These are phyloP conservation scores for Microctonus brassicae DNA, from an alignment of 2,888 invertebrate species.

Conservation along the genomic window DNA sequence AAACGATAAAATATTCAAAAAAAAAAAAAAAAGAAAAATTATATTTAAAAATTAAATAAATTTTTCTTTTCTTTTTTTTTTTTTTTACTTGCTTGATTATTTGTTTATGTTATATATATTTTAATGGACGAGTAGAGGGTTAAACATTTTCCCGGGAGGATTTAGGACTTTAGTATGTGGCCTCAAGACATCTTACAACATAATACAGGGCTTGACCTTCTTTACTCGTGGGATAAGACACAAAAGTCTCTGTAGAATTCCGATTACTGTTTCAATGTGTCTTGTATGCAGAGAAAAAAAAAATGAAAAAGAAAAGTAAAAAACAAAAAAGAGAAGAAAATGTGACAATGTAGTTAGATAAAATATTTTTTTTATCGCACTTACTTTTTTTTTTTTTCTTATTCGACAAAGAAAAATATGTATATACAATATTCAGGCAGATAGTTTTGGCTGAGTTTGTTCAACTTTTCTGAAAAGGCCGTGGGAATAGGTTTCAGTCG, in stretches of 20 bases:
- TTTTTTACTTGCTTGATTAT: no score
- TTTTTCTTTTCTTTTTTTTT: no score
- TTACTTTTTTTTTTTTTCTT: neutral
- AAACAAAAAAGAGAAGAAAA: neutral
- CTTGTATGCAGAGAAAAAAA: neutral
- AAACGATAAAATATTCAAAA: no score
- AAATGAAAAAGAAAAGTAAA: neutral
- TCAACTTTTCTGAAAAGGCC: neutral
- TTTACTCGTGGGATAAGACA: neutral
- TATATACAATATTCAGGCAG: neutral
- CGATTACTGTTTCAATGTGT: neutral
- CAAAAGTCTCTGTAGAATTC: neutral
- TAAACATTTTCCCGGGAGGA: neutral
- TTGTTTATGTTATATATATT: no score
- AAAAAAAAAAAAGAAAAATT: no score
- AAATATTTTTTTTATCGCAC: neutral
- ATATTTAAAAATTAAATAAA: no score
- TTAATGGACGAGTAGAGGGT: no score
- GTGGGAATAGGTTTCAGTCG: conserved; percentile 1
- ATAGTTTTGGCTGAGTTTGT: conserved; percentile 9
- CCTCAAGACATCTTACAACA: neutral
- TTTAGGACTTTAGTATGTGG: neutral
- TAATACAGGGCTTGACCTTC: conserved; percentile 3
- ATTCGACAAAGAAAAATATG: neutral
- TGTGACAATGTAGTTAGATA: neutral